Percentiles rank a stretch among this genome's conserved stretches.
Conservation (phyloP, 2,113 vertebrate species). For the Pseudorhombus dupliciocellatus region DNA sequence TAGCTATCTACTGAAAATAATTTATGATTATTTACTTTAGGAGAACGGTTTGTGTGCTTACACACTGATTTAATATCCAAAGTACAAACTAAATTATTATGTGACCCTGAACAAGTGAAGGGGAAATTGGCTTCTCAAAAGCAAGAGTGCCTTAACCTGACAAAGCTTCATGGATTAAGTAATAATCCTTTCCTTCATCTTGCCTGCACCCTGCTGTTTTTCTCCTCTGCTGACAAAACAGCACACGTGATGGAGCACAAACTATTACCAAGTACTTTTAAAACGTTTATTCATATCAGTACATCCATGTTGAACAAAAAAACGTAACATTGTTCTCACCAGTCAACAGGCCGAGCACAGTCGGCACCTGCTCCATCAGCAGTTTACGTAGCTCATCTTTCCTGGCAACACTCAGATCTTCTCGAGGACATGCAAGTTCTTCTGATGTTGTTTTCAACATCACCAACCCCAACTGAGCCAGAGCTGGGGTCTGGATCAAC, state of each 20-base stretch:
- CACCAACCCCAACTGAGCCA: slow-evolving; percentile 92
- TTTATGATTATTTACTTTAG: too few species aligned
- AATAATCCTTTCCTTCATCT: too few species aligned
- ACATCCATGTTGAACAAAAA: background rate
- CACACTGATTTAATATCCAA: too few species aligned
- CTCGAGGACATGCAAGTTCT: slow-evolving; percentile 94
- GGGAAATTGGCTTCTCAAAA: too few species aligned
- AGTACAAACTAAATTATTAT: too few species aligned
- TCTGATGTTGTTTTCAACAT: slow-evolving; percentile 98
- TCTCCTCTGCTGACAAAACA: background rate
- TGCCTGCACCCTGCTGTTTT: background rate
- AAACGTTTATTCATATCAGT: background rate
- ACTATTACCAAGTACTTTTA: background rate
- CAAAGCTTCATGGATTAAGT: too few species aligned
- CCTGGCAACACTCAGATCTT: slow-evolving; percentile 93
- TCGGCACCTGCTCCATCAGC: slow-evolving; percentile 95
- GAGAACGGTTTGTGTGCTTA: too few species aligned
- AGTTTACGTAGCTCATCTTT: slow-evolving; percentile 97
- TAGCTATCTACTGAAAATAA: too few species aligned
- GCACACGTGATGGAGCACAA: background rate
- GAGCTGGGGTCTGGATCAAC: slow-evolving; percentile 93
- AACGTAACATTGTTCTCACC: slow-evolving; percentile 75
- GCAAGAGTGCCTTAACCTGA: too few species aligned
- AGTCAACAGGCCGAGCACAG: slow-evolving; percentile 92
- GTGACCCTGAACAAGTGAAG: too few species aligned